A percentile compares a stretch with the other conserved stretches of the same genome.
Evolutionary conservation across 1,140 invertebrate species (phyloP).

Genomic region (Drosophila ficusphila): DNA sequence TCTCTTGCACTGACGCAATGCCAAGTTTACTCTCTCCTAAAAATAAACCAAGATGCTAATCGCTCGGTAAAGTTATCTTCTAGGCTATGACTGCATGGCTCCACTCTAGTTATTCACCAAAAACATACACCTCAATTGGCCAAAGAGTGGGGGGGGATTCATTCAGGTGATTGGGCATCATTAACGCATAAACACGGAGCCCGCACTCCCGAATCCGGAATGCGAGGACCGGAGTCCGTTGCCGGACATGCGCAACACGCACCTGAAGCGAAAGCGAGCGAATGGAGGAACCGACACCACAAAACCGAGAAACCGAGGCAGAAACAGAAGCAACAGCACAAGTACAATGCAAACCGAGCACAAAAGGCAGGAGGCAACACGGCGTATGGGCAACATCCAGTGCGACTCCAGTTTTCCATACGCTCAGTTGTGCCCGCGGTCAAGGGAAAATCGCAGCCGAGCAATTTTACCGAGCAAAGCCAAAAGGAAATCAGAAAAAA

Average conservation of each 20-base stretch:
- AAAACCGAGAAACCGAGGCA: conserved; percentile 51
- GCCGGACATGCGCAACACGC: conserved; percentile 67
- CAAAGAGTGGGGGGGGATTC: conserved; percentile 10
- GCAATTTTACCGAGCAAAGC: conserved; percentile 11
- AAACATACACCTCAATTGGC: neutral
- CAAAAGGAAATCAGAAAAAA: conserved; percentile 17
- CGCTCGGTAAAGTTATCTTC: conserved; percentile 1
- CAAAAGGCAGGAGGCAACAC: conserved; percentile 62
- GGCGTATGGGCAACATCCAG: conserved; percentile 76
- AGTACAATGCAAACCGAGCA: conserved; percentile 41
- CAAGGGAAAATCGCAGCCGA: conserved; percentile 16
- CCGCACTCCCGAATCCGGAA: conserved; percentile 21
- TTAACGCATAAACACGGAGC: conserved; percentile 20
- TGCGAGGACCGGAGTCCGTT: conserved; percentile 26
- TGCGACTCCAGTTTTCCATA: conserved; percentile 74
- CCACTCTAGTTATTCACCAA: conserved; percentile 4
- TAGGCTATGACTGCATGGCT: conserved; percentile 6
- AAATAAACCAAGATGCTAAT: conserved; percentile 25
- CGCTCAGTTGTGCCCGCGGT: conserved; percentile 63
- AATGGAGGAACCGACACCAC: conserved; percentile 33
- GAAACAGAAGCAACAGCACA: conserved; percentile 69
- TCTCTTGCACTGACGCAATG: conserved; percentile 34
- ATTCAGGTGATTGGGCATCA: conserved; percentile 35
- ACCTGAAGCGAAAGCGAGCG: conserved; percentile 31
- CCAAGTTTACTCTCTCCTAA: conserved; percentile 1